Percentiles rank a stretch among this genome's conserved stretches.
phyloP scores from a whole-genome alignment of 2,797 vertebrate genomes.

The Bradypodion ventrale region DNA sequence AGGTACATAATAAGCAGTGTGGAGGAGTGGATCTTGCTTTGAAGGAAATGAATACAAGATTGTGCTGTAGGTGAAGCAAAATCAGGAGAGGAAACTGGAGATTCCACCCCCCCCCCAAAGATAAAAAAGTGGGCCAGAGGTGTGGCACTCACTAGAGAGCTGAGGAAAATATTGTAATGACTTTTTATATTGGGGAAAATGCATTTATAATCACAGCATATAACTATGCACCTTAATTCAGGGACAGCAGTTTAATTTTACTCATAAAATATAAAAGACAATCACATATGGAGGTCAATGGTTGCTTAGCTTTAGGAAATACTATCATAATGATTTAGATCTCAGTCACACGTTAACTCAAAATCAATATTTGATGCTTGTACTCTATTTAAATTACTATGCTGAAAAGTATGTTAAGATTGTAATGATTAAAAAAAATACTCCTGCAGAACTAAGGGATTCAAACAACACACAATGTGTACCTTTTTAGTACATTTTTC shows the following conservation, averaged over 20 bases:
- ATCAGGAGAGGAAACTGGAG: neutral
- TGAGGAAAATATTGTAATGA: conserved; percentile 24
- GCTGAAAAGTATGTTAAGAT: conserved; percentile 61
- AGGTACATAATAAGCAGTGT: neutral
- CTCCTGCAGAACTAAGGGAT: conserved; percentile 45
- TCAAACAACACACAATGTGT: conserved; percentile 58
- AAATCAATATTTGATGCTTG: conserved; percentile 68
- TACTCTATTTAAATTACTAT: conserved; percentile 69
- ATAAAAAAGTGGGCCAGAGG: neutral
- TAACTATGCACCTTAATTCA: conserved; percentile 53
- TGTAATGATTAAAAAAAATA: conserved; percentile 59
- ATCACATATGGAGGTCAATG: conserved; percentile 58
- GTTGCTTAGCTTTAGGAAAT: conserved; percentile 57
- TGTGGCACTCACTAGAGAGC: neutral
- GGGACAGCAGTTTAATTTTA: conserved; percentile 60
- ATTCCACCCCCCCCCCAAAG: too few relatives aligned
- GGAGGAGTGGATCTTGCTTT: neutral
- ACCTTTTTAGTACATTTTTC: conserved; percentile 48
- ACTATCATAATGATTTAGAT: conserved; percentile 58
- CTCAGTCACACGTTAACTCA: conserved; percentile 58
- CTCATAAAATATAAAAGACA: conserved; percentile 62
- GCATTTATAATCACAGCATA: conserved; percentile 28
- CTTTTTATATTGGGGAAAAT: conserved; percentile 45
- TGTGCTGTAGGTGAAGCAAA: neutral
- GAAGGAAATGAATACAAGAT: neutral